Evolutionary conservation across 1,140 invertebrate genomes (phyloP).

Genomic region (Liolophura sinensis): DNA sequence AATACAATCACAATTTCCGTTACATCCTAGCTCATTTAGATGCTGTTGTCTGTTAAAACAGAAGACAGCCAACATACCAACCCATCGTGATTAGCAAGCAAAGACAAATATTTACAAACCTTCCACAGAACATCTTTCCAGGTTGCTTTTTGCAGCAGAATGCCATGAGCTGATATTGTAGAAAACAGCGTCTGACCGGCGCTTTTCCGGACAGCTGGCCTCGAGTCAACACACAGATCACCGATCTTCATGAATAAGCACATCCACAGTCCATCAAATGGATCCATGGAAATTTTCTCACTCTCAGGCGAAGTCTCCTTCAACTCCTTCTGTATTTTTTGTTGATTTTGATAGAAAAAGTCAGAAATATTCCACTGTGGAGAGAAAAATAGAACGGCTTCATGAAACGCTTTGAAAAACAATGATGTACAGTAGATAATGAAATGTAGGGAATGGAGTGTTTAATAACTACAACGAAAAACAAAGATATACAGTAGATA

Average conservation of each 20-base stretch:
- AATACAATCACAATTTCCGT: too few relatives aligned
- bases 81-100: background rate
- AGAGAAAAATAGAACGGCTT: constrained; percentile 28
- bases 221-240: constrained; percentile 91
- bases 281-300: constrained; percentile 61
- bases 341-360: constrained; percentile 94
- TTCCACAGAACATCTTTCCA: constrained; percentile 72
- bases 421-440: background rate
- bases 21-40: too few relatives aligned
- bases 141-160: constrained; percentile 77
- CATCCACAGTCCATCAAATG: constrained; percentile 95
- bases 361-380: constrained; percentile 96
- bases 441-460: too few relatives aligned
- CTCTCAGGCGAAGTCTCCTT: constrained; percentile 18
- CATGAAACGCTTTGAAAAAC: background rate
- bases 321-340: constrained; percentile 68
- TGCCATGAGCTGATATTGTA: constrained; percentile 93
- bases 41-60: too few relatives aligned
- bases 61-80: background rate
- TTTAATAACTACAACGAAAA: too few relatives aligned
- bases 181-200: constrained; percentile 98
- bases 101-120: constrained; percentile 27
- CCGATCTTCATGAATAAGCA: constrained; percentile 86
- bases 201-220: constrained; percentile 96
- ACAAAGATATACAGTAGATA: too few relatives aligned